These are phyloP conservation scores for Magallana angulata DNA, from an alignment of 1,140 invertebrate genomes.

Conservation along the genomic window DNA sequence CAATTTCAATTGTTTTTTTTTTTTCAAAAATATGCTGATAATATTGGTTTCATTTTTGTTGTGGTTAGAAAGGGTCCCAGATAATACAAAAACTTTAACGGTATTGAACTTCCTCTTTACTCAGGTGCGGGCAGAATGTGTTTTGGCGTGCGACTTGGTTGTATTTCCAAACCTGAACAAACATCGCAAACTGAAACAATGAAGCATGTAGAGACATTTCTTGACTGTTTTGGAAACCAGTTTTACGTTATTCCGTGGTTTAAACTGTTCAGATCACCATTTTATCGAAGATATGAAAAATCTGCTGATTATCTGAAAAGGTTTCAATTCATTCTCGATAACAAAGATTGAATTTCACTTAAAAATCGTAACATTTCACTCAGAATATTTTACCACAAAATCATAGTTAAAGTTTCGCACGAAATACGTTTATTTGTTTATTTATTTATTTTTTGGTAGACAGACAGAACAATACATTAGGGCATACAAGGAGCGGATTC, in stretches of 20 bases:
- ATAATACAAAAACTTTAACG: too few relatives aligned
- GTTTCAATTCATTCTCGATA: background rate
- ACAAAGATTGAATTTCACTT: background rate
- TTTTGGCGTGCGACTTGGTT: constrained; percentile 36
- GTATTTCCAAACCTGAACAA: constrained; percentile 25
- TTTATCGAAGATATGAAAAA: constrained; percentile 27
- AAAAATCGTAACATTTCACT: background rate
- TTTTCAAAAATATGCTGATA: background rate
- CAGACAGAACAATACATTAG: background rate
- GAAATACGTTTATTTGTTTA: background rate
- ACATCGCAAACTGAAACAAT: constrained; percentile 18
- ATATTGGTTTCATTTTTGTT: background rate
- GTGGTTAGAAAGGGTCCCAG: too few relatives aligned
- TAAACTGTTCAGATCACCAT: constrained; percentile 18
- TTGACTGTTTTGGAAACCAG: constrained; percentile 38
- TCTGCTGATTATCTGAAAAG: constrained; percentile 27
- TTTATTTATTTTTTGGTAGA: background rate
- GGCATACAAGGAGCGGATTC: background rate
- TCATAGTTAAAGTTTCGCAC: background rate
- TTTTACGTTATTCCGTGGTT: constrained; percentile 33
- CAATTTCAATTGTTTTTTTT: background rate
- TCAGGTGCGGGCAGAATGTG: constrained; percentile 43
- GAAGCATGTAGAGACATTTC: constrained; percentile 36
- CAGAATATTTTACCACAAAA: too few relatives aligned
- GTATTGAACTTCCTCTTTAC: background rate